Percentiles rank a stretch among this genome's conserved stretches.
Conservation (phyloP, 30 jellyfish, hydroid and myxozoan species). For the Chironex yamaguchii region DNA sequence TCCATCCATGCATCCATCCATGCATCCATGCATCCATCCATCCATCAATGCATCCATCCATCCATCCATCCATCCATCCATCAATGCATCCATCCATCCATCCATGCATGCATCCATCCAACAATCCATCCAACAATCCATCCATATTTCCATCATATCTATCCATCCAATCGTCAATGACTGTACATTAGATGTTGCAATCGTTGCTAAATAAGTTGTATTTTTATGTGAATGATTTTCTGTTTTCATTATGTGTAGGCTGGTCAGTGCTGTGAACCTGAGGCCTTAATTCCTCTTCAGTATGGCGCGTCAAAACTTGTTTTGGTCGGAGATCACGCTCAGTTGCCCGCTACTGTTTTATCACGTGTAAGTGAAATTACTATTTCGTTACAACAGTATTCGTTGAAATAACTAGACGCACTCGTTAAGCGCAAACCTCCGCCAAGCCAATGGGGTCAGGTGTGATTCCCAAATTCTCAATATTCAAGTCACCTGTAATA, state of each 20-base stretch:
- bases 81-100: background rate
- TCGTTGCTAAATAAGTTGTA: too few species aligned
- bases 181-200: too few species aligned
- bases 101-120: background rate
- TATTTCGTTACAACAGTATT: background rate
- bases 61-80: background rate
- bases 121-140: background rate
- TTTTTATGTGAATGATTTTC: too few species aligned
- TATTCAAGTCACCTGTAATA: too few species aligned
- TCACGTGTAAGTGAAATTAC: conserved; percentile 65
- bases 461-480: too few species aligned
- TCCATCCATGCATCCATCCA: too few species aligned
- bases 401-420: background rate
- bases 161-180: too few species aligned
- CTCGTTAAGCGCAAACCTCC: background rate
- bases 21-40: too few species aligned
- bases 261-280: conserved; percentile 98
- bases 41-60: too few species aligned
- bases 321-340: conserved; percentile 98
- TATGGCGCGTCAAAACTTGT: conserved; percentile 88
- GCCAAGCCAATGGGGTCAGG: too few species aligned
- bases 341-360: conserved; percentile 93
- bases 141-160: too few species aligned
- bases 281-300: conserved; percentile 92
- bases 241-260: conserved; percentile 85